Evolutionary conservation across 2,888 invertebrate genomes (phyloP), one percentile per base, ranked within the genome.

Genomic region (Cybosia mesomella): DNA sequence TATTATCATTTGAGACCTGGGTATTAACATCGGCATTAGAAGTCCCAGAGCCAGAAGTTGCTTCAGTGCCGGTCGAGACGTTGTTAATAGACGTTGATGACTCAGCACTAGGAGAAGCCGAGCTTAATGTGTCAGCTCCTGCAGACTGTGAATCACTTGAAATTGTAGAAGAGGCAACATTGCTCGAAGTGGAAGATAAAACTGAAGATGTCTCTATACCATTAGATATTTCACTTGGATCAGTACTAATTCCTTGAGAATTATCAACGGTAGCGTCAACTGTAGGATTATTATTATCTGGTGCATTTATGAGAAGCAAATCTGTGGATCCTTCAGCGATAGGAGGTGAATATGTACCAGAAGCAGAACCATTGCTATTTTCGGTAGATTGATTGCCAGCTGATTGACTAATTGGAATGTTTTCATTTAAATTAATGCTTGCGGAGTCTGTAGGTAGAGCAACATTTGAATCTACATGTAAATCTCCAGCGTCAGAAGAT

Each of bases 41-140:
- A 60, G 70, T 36, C 55, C 54, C 67, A 21, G 68, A 24, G 22
- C 11, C 67, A 58, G 59, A 60, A 61, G 66, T 21, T 22, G 66
- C 36, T 36, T 54, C 59, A n/a, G 72, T 54, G 66, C 55, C 69
- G 68, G 67, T 61, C 64, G 68, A 59, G 18, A 70, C 18, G 11
- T 22, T 64, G 28, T 55, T 59, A 63, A 13, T 62, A 63, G 64
- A 13, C 11, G 57, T 36, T 57, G 73, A 64, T 53, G 57, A 54
- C 36, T 57, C 64, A 53, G 64, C 28, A 2, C 64, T 71, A 71
- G 69, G 43, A 39, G 68, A n/a, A n/a, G 59, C 32, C 15, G 63
- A 55, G 59, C n/a, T 59, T n/a, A 69, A 61, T 57, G 36, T 22
- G 18, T 22, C 62, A 67, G 49, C 43, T 43, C 24, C 64, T 59